Evolutionary conservation across 2,888 invertebrate genomes (phyloP), one percentile per base, ranked within the genome.

Genomic region (Erannis defoliaria): DNA sequence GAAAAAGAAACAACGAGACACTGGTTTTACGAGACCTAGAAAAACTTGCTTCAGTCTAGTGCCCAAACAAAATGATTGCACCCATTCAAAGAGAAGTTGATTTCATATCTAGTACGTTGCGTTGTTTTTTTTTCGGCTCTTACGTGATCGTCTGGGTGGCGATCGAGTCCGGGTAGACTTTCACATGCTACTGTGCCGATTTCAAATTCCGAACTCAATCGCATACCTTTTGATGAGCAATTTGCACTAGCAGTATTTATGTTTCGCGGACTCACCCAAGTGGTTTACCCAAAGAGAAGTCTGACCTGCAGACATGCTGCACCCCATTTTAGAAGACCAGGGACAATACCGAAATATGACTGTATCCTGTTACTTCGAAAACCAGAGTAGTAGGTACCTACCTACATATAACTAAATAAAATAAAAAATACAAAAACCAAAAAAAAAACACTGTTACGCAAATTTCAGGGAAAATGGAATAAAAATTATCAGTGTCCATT

Each of bases 131-230:
- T 68, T 72, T 63, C 51, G 56, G 38, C n/a, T 62, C 66, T 70
- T 68, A 68, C 70, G 67, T 68, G 66, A 68, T 37, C 63, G 65
- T 63, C 62, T 63, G 62, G 51, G 49, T 46, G 48, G 49, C 50
- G 43, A 38, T 51, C 50, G 43, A 38, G 46, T 62, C 65, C 56
- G 62, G 53, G 35, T 48, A 14, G 45, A 68, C 70, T 72, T 72
- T 72, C 70, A 72, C 68, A 64, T 67, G 54, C 60, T 60, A 59
- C 67, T 67, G 70, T 60, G 64, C 65, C 66, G 48, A 53, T 64
- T 62, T 57, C 45, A 43, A 16, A 46, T 21, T 50, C 29, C 45
- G 33, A 55, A 60, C 50, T 49, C 60, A 55, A 46, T 49, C 49
- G 54, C 43, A 49, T 37, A 23, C 43, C 21, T 51, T n/a, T 31